These are phyloP conservation scores for Labrus mixtus DNA, from an alignment of 2,113 vertebrate species.

Conservation along the genomic window DNA sequence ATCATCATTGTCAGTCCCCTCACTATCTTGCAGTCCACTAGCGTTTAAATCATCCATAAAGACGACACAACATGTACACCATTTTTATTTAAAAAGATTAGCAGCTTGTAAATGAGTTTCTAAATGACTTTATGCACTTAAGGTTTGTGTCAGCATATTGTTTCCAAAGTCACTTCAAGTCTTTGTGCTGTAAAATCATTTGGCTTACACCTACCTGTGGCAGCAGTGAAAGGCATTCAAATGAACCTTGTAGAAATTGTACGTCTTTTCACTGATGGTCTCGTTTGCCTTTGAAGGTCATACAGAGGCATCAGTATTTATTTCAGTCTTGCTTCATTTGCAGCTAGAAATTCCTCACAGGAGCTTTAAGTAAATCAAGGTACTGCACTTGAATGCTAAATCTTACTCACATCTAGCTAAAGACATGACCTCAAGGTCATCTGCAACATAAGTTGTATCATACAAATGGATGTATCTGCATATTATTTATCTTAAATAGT, in stretches of 20 bases:
- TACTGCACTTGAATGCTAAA: conserved; percentile 16
- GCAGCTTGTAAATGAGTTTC: no score
- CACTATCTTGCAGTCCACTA: no score
- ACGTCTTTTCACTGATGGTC: neutral
- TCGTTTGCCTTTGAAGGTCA: neutral
- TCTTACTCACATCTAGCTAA: neutral
- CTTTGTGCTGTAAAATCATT: neutral
- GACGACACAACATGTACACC: no score
- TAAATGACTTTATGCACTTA: no score
- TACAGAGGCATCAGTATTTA: neutral
- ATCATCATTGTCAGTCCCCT: no score
- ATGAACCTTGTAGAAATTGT: neutral
- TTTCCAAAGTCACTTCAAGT: neutral
- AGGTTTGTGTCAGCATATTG: no score
- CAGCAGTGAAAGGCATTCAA: neutral
- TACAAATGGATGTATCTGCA: conserved; percentile 26
- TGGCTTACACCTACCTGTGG: no score
- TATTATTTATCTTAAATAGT: neutral
- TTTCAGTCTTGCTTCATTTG: neutral
- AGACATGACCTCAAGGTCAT: conserved; percentile 33
- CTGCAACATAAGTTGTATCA: conserved; percentile 10
- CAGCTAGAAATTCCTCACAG: neutral
- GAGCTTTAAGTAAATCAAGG: conserved; percentile 16
- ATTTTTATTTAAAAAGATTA: no score
- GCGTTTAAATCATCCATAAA: no score